Evolutionary conservation across 2,113 vertebrate species (phyloP).

Genomic region (Hippocampus barbouri): DNA sequence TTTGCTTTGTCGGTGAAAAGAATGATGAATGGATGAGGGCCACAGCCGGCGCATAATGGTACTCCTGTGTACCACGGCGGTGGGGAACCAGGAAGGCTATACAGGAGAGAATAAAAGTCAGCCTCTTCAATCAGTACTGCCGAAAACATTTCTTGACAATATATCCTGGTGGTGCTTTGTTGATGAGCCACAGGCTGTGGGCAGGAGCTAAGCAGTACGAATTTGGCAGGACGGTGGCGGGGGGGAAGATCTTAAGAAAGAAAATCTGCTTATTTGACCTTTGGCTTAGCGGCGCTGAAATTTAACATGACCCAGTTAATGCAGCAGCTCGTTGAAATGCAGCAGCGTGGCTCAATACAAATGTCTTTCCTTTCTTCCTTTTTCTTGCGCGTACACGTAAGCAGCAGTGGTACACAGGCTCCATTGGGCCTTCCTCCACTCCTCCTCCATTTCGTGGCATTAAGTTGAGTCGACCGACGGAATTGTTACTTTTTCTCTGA

Average conservation of each 20-base stretch:
- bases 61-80: constrained; percentile 58
- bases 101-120: constrained; percentile 64
- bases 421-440: background rate
- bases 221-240: constrained; percentile 14
- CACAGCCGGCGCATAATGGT: constrained; percentile 53
- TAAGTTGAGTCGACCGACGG: background rate
- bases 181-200: constrained; percentile 65
- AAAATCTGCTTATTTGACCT: constrained; percentile 65
- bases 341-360: constrained; percentile 23
- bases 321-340: constrained; percentile 35
- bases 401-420: constrained; percentile 10
- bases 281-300: constrained; percentile 41
- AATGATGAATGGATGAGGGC: constrained; percentile 63
- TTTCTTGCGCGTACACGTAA: constrained; percentile 15
- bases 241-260: constrained; percentile 44
- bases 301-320: constrained; percentile 38
- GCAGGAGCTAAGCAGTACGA: constrained; percentile 30
- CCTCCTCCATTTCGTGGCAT: background rate
- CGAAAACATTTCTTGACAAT: constrained; percentile 72
- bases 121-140: constrained; percentile 72
- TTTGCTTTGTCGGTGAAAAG: constrained; percentile 68
- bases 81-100: constrained; percentile 52
- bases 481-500: background rate
- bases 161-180: constrained; percentile 71
- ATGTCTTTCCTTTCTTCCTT: constrained; percentile 20